Evolutionary conservation across 2,888 invertebrate genomes (phyloP).

Genomic region (Pollenia angustigena): DNA sequence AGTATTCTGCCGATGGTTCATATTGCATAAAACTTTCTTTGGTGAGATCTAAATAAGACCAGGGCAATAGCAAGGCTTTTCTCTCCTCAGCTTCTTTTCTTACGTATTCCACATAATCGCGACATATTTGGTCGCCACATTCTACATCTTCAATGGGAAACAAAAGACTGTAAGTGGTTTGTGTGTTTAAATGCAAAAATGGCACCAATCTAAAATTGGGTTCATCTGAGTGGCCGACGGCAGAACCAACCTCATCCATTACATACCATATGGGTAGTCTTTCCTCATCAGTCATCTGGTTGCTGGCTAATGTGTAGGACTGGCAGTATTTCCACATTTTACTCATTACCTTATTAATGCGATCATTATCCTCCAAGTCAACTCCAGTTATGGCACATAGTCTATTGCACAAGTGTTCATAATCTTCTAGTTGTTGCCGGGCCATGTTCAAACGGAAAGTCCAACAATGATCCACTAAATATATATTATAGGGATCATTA

Average conservation of each 20-base stretch:
- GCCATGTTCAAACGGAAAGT: constrained; percentile 90
- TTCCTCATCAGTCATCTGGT: constrained; percentile 87
- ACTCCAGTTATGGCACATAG: constrained; percentile 90
- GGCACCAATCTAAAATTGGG: constrained; percentile 94
- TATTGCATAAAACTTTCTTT: constrained; percentile 86
- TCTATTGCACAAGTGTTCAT: constrained; percentile 88
- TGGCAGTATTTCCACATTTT: constrained; percentile 93
- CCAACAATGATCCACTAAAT: constrained; percentile 96
- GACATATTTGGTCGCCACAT: constrained; percentile 88
- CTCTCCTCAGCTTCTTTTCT: constrained; percentile 85
- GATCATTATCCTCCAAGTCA: constrained; percentile 80
- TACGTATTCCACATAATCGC: constrained; percentile 91
- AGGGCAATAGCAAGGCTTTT: constrained; percentile 90
- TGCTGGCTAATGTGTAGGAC: constrained; percentile 90
- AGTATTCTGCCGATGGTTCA: constrained; percentile 90
- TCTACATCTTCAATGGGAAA: constrained; percentile 89
- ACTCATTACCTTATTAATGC: constrained; percentile 87
- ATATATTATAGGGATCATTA: constrained; percentile 89
- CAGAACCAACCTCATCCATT: constrained; percentile 96
- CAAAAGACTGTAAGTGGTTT: constrained; percentile 90
- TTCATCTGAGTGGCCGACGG: constrained; percentile 91
- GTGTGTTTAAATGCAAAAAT: constrained; percentile 89
- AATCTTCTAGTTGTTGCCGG: constrained; percentile 86
- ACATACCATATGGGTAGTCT: constrained; percentile 94
- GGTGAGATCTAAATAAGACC: constrained; percentile 87